Percentiles rank a stretch among this genome's conserved stretches.
Conservation (phyloP, 2,888 invertebrate species). For the Drosophila stalkeri region DNA sequence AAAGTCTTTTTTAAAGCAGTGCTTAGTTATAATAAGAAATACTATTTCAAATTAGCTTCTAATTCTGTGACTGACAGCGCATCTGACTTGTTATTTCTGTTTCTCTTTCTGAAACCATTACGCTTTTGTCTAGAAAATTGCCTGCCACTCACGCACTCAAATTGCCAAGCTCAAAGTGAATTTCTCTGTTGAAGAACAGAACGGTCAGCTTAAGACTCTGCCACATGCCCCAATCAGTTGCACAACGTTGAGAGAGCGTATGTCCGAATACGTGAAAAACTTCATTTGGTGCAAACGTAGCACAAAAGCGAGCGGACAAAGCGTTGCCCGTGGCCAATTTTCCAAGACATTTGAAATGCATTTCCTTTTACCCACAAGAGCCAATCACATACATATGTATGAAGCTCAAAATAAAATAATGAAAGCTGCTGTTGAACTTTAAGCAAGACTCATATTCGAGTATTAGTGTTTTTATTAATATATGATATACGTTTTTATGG, state of each 20-base stretch:
- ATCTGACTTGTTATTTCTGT: not conserved
- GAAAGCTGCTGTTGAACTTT: not conserved
- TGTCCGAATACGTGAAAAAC: constrained; percentile 17
- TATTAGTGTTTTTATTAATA: not conserved
- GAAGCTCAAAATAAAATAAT: constrained; percentile 19
- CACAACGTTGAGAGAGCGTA: constrained; percentile 1
- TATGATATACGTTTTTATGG: not conserved
- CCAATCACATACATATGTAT: constrained; percentile 6
- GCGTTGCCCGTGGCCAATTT: constrained; percentile 37
- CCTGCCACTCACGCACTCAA: constrained; percentile 56
- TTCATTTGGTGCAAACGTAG: constrained; percentile 19
- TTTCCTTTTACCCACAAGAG: constrained; percentile 31
- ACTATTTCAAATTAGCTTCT: not conserved
- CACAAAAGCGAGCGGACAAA: constrained; percentile 36
- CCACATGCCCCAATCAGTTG: constrained; percentile 13
- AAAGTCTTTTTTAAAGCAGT: not conserved
- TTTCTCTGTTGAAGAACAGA: constrained; percentile 26
- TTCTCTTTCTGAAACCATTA: constrained; percentile 2
- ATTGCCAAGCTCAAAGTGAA: constrained; percentile 39
- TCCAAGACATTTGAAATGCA: constrained; percentile 45
- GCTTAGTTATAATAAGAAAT: not conserved
- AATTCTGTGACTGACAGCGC: not conserved
- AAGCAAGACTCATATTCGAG: not conserved
- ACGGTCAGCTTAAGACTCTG: constrained; percentile 16
- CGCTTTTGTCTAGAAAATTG: constrained; percentile 38